Percentiles rank a stretch among this genome's conserved stretches.
Evolutionary conservation across 2,113 vertebrate genomes (phyloP).

Genomic region (Rhegmatorhina hoffmannsi): DNA sequence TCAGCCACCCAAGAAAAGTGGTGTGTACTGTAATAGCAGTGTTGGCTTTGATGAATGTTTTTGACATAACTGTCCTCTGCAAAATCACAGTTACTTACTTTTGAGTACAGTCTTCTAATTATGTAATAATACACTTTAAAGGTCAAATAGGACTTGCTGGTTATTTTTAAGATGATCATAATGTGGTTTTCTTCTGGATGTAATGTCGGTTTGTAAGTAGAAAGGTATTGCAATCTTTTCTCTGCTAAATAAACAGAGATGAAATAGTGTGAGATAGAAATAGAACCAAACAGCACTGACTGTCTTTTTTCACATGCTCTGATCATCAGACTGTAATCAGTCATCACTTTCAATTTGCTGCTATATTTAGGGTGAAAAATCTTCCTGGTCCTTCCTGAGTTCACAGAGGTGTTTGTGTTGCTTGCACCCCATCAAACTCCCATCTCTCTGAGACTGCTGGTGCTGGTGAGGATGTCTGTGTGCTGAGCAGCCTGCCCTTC

Average conservation of each 20-base stretch:
- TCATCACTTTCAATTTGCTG: conserved; percentile 37
- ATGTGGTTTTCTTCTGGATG: background rate
- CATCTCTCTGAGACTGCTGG: background rate
- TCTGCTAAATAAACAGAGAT: conserved; percentile 30
- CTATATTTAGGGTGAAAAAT: conserved; percentile 22
- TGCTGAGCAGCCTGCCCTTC: background rate
- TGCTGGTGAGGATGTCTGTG: background rate
- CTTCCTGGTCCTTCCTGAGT: background rate
- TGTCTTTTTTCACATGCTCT: conserved; percentile 4
- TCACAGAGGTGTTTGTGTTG: background rate
- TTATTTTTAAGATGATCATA: conserved; percentile 39
- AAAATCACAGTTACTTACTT: conserved; percentile 8
- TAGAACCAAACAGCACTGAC: conserved; percentile 9
- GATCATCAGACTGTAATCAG: conserved; percentile 20
- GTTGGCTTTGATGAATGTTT: conserved; percentile 44
- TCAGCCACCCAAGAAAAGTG: conserved; percentile 59
- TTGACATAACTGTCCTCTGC: background rate
- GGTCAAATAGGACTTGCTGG: conserved; percentile 14
- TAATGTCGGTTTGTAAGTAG: conserved; percentile 4
- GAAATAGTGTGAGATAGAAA: conserved; percentile 23
- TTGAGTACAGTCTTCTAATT: conserved; percentile 20
- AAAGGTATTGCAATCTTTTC: conserved; percentile 26
- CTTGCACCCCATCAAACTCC: background rate
- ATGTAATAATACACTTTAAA: conserved; percentile 24
- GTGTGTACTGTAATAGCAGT: conserved; percentile 20